Evolutionary conservation across 2,888 invertebrate genomes (phyloP), one percentile per base, ranked within the genome.

Genomic region (Drosophila yooni): DNA sequence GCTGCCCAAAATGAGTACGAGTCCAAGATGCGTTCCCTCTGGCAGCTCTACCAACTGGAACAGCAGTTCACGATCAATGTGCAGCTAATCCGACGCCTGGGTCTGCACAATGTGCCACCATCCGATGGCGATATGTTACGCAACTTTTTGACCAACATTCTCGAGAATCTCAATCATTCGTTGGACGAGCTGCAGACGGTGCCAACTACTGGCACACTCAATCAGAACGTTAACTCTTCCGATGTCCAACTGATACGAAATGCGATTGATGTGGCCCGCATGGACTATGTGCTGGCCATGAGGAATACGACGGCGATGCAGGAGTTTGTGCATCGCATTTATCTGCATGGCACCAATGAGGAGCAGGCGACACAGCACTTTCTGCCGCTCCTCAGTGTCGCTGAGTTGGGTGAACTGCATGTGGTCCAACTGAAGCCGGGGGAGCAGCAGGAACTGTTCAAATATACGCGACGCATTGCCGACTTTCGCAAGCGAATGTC

Each of bases 261-360:
- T 5, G 68, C 81, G 18, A 73, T 80, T 8, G 10, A 69, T 15
- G 61, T 71, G 4, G 70, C 82, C 0, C 61, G 64, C 0, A 4
- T 71, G 2, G 71, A 78, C 2, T 89, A 87, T 15, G 71, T 76
- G 21, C 65, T 76, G 0, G 71, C 89, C 5, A 38, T 92, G 61
- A 67, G 80, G 0, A 92, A 92, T 53, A 91, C 86, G 3, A 91
- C 92, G 8, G 83, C 88, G 18, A 92, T 92, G 91, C 92, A 92
- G 74, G 73, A 79, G 52, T 92, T 92, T 34, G 62, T 91, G 6
- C 70, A 87, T 52, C 88, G 83, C 21, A 80, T 92, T 46, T 85
- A 91, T 13, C 53, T 77, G 1, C 80, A 77, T 70, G 91, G 91
- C 57, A 88, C 82, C 34, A 75, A 72, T 5, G 85, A 81, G n/a